Percentiles rank a stretch among this genome's conserved stretches.
Evolutionary conservation across 2,113 vertebrate species (phyloP).

Genomic region (Mesoclemmys tuberculata): DNA sequence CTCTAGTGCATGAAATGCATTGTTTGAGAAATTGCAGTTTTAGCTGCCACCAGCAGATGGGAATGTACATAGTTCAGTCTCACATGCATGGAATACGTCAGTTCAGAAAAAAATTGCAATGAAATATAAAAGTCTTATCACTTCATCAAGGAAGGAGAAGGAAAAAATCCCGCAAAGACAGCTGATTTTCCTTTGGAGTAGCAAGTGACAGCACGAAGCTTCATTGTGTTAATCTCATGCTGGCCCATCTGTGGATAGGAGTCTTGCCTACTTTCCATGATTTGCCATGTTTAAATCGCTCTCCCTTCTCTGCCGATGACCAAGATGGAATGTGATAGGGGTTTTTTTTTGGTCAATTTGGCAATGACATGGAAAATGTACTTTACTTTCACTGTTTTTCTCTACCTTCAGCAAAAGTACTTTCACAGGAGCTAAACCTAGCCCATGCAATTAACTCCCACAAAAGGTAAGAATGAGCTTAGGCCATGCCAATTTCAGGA

Average conservation of each 20-base stretch:
- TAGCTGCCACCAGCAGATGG: background rate
- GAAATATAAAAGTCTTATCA: rapidly evolving
- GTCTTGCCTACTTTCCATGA: background rate
- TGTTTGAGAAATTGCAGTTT: background rate
- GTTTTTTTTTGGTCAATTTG: background rate
- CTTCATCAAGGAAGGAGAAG: background rate
- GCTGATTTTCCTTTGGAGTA: background rate
- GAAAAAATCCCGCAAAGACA: background rate
- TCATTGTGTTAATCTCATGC: background rate
- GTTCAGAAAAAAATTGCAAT: background rate
- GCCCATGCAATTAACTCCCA: background rate
- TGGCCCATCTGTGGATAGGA: background rate
- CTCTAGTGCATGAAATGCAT: rapidly evolving
- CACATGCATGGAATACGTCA: background rate
- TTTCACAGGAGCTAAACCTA: rapidly evolving
- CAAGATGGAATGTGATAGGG: background rate
- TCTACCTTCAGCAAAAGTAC: background rate
- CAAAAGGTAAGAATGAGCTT: background rate
- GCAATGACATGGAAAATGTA: background rate
- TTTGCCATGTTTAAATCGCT: background rate
- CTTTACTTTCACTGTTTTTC: background rate
- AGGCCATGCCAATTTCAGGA: background rate
- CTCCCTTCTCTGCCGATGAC: rapidly evolving
- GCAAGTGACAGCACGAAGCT: background rate
- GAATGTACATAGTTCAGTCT: background rate